Percentiles rank a stretch among this genome's conserved stretches.
phyloP scores from a whole-genome alignment of 2,888 invertebrate genomes.

The Cerceris ruficornis region DNA sequence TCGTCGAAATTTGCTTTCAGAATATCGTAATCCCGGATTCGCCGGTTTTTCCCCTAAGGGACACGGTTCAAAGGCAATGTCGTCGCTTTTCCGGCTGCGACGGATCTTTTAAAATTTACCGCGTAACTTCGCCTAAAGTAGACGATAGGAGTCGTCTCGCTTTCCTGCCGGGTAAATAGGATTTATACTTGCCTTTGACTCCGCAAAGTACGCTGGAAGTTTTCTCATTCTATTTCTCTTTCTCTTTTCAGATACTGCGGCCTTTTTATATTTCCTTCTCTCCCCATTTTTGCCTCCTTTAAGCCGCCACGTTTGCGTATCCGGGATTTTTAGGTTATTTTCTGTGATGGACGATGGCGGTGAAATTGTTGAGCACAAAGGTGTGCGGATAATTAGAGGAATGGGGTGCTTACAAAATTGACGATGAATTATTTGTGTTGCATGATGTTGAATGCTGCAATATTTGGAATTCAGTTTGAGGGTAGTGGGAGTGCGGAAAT shows the following conservation, averaged over 20 bases:
- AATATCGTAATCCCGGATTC: conserved; percentile 3
- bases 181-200: conserved; percentile 39
- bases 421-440: no score
- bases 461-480: no score
- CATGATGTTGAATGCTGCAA: no score
- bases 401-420: no score
- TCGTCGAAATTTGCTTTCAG: conserved; percentile 14
- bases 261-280: neutral
- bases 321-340: neutral
- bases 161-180: conserved; percentile 35
- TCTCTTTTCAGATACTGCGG: neutral
- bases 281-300: neutral
- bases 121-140: conserved; percentile 6
- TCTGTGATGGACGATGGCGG: no score
- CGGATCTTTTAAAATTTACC: conserved; percentile 15
- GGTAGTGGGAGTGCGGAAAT: no score
- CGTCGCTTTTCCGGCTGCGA: conserved; percentile 1
- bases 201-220: conserved; percentile 17
- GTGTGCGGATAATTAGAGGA: no score
- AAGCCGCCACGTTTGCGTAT: neutral
- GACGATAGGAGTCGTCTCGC: neutral
- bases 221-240: conserved; percentile 2
- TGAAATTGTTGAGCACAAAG: no score
- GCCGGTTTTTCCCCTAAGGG: neutral
- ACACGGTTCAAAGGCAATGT: conserved; percentile 9